Evolutionary conservation across 2,797 vertebrate species (phyloP), one percentile per base, ranked within the genome.

Genomic region (Erpetoichthys calabaricus): DNA sequence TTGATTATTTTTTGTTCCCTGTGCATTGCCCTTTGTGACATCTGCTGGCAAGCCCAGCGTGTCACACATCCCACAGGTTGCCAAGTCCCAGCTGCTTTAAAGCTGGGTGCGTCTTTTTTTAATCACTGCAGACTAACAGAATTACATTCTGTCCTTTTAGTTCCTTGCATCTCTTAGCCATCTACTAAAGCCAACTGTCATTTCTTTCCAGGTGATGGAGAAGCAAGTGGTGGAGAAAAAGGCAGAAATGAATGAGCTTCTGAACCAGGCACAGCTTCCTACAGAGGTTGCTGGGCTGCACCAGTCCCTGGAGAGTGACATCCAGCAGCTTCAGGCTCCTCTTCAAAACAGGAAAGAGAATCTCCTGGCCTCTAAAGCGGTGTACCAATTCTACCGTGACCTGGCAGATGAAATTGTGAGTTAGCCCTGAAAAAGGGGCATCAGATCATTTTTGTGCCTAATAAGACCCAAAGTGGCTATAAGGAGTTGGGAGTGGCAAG

Each of bases 381-480:
- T 89, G 56, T 87, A 92, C 52, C 94, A 99, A 72, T 88, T 97
- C 51, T 86, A 80, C 67, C 74, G 91, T 62, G 94, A 99, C 77
- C 77, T 98, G 64, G 89, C 90, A 45, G 94, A 99, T 41, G 94
- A 98, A 75, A 87, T 68, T 4, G 95, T 98, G 69, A 75, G 90
- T 62, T 51, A 2, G 45, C 55, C 58, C 57, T 47, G 52, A 68
- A 52, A 65, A 67, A 64, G 69, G 64, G 61, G 47, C 67, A 60
- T 68, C 68, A 70, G 25, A 25, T 25, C 1, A 25, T 25, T 25
- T 25, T 25, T 25, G 25, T 25, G 25, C 25, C 25, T 25, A 25
- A 25, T 25, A 25, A 25, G 25, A 25, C 25, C 25, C 25, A 25
- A 25, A 25, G 25, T 25, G 25, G 25, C 25, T 25, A 25, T 25